Evolutionary conservation across 2,113 vertebrate species (phyloP).

Genomic region (Tragelaphus strepsiceros): DNA sequence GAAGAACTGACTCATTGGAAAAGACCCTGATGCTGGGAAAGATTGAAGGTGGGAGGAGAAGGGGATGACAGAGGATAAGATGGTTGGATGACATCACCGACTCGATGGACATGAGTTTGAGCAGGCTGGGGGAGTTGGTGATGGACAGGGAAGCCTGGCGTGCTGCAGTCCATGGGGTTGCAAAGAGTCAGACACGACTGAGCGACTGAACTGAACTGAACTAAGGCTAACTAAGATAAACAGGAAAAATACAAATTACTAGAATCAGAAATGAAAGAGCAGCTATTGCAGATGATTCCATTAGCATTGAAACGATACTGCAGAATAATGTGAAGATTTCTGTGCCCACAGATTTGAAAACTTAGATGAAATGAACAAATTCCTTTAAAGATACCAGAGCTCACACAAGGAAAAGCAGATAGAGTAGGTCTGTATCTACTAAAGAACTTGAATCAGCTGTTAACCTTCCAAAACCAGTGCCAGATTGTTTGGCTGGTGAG

Average conservation of each 20-base stretch:
- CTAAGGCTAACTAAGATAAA: not conserved
- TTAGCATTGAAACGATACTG: not conserved
- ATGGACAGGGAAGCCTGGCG: not conserved
- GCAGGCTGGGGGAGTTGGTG: not conserved
- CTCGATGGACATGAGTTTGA: not conserved
- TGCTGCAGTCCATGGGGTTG: not conserved
- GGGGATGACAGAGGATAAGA: not conserved
- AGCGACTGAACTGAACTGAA: not conserved
- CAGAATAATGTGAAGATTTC: not conserved
- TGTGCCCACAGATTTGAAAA: not conserved
- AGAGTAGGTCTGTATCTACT: not conserved
- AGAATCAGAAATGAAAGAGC: not conserved
- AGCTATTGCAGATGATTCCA: not conserved
- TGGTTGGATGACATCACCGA: rapidly evolving
- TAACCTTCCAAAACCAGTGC: not conserved
- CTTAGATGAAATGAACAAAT: not conserved
- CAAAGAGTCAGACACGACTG: not conserved
- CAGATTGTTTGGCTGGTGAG: not conserved
- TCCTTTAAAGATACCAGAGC: not conserved
- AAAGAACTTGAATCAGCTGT: not conserved
- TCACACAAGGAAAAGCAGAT: not conserved
- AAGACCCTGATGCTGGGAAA: not conserved
- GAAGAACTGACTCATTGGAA: not conserved
- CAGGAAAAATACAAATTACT: not conserved
- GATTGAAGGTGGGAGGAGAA: not conserved